phyloP scores from a whole-genome alignment of 1,140 invertebrate species.

The Patella vulgata region DNA sequence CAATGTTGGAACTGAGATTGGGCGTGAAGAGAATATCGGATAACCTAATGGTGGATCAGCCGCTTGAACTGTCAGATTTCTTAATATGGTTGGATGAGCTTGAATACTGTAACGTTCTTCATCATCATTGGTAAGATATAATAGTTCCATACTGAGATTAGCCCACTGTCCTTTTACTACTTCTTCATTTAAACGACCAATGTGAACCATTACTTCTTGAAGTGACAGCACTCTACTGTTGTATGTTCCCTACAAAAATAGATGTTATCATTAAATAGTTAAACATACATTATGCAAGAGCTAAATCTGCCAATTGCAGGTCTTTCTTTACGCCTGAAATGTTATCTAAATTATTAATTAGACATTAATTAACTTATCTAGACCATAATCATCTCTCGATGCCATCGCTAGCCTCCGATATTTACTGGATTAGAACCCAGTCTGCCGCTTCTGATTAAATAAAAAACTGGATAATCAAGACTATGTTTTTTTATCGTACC shows the following conservation, averaged over 20 bases:
- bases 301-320: no score
- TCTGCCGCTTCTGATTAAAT: no score
- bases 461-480: no score
- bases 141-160: slow-evolving; percentile 69
- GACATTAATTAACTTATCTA: no score
- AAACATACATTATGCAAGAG: no score
- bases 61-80: slow-evolving; percentile 70
- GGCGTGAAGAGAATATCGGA: slow-evolving; percentile 67
- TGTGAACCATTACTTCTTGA: slow-evolving; percentile 61
- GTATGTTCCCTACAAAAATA: slow-evolving; percentile 60
- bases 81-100: slow-evolving; percentile 68
- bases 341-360: no score
- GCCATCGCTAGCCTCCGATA: no score
- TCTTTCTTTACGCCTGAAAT: no score
- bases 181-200: slow-evolving; percentile 67
- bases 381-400: no score
- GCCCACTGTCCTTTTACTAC: slow-evolving; percentile 70
- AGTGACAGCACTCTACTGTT: slow-evolving; percentile 66
- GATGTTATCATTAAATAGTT: slow-evolving; percentile 7
- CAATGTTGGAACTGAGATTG: slow-evolving; percentile 50
- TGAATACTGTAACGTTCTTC: slow-evolving; percentile 72
- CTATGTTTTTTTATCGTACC: no score
- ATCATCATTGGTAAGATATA: slow-evolving; percentile 72
- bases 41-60: slow-evolving; percentile 71
- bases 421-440: no score